Conservation (phyloP, 2,113 vertebrate genomes). For the Barnardius zonarius region DNA sequence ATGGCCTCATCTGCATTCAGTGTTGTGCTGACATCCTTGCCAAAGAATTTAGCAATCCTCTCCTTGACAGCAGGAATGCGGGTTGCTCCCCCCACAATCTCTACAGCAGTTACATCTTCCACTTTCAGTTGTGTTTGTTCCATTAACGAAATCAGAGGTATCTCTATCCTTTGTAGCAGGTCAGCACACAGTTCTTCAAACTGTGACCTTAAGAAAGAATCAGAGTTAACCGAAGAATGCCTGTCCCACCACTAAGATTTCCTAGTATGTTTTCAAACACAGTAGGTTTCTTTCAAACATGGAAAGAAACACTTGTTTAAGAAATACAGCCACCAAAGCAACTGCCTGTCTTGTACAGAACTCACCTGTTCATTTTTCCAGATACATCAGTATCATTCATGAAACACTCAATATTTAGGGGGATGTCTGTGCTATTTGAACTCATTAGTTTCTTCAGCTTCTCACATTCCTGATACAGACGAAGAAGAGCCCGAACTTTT, state of each 20-base stretch:
- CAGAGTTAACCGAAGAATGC: background rate
- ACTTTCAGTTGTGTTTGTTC: slow-evolving; percentile 73
- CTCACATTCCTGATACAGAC: slow-evolving; percentile 82
- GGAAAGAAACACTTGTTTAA: background rate
- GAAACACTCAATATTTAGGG: slow-evolving; percentile 82
- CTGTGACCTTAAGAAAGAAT: slow-evolving; percentile 64
- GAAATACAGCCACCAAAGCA: background rate
- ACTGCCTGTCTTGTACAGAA: background rate
- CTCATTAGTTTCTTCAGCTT: slow-evolving; percentile 85
- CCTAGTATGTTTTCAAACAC: background rate
- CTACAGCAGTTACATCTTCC: slow-evolving; percentile 77
- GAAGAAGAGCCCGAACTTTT: slow-evolving; percentile 76
- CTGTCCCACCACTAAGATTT: background rate
- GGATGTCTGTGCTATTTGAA: slow-evolving; percentile 80
- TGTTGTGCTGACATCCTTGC: slow-evolving; percentile 79
- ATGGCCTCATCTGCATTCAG: slow-evolving; percentile 84
- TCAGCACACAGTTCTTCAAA: slow-evolving; percentile 82
- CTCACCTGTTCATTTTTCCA: slow-evolving; percentile 81
- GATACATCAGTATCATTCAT: slow-evolving; percentile 81
- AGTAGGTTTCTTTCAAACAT: background rate
- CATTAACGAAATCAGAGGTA: slow-evolving; percentile 72
- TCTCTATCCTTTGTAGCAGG: slow-evolving; percentile 74
- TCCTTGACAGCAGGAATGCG: slow-evolving; percentile 81
- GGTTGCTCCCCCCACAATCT: slow-evolving; percentile 82
- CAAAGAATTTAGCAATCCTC: slow-evolving; percentile 80